Base-by-base conservation (phyloP, 2,888 invertebrate genomes). In the Lochmaea capreae region DNA sequence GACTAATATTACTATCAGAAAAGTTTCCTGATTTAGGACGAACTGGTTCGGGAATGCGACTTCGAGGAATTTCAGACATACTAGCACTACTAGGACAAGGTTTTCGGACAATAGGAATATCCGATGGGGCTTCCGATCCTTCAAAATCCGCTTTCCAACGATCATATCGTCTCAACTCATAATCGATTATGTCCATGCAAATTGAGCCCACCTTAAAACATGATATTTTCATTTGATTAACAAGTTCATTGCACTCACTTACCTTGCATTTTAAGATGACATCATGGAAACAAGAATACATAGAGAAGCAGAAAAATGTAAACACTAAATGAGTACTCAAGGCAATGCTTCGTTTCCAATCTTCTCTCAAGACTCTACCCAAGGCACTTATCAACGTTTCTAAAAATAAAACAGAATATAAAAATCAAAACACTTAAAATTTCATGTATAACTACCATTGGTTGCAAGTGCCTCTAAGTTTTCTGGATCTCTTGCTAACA, bases 301-400 rank as follows among this genome's bases (percentile, higher is more conserved):
- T 95, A 12, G 99, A 98, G 86, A 99, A 97, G 86, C 97, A 98
- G 87, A 97, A 97, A 89, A 99, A 99, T 83, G 97, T 95, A 86
- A 97, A 97, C 78, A 98, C 94, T 84, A 99, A 96, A 87, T 98
- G 98, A 81, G 97, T 98, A 81, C 97, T 97, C 74, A 99, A 88
- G 86, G 99, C 98, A 83, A 98, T 94, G 86, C 96, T 98, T 85
- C 96, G 93, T 87, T 96, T 96, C 96, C 98, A 99, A 88, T 99
- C 99, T 89, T 99, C 99, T 79, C 98, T 91, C 70, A 99, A 89
- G 46, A 99, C 97, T 84, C 99, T 91, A 12, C 98, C 96, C 81
- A 99, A 89, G 57, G 98, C 99, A 88, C 98, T 98, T 67, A 99
- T 89, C 70, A 98, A 91, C 57, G 97, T 96, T 89, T 99, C 96